Base-by-base conservation (phyloP, 2,797 vertebrate genomes). In the Xiphorhynchus erythropygius region DNA sequence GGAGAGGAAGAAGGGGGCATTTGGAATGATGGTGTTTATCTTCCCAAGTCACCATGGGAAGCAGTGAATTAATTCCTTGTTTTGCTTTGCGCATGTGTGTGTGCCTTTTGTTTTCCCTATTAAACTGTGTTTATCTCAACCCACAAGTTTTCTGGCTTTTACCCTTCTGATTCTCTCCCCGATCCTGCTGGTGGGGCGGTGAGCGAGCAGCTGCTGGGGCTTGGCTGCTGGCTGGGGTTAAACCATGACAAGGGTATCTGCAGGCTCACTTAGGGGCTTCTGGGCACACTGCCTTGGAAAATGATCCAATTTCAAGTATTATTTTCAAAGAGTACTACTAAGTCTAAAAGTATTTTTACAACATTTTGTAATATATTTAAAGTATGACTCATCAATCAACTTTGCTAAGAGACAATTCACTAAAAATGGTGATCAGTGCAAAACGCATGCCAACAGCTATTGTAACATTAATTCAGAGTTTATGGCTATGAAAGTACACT, bases 391-490 rank as follows among this genome's bases (percentile, higher is more conserved):
- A 75, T 56, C 28, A 71, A 33, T 10, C 7, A 71, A 82, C 56
- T 67, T 64, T 44, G 19, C 70, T 50, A 87, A 59, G 42, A 85
- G 42, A 68, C 5, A 85, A 88, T 27, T 82, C 42, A 90, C 68
- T 23, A 28, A 82, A 83, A 91, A 90, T 14, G 47, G 50, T 67
- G 75, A 63, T 25, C 41, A 53, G 70, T 81, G 70, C 79, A 91
- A 84, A 84, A 77, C 28, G 62, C 3, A 60, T 10, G 12, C 35
- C 14, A 83, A 76, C 46, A 84, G 73, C 15, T 87, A 56, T 39
- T 75, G 12, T 65, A 35, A 39, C 67, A 94, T 80, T 79, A 92
- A 88, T 63, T 87, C 70, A 67, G n/a, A 77, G 55, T 67, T 89
- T 71, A 89, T 80, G 84, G 60, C 86, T 77, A 76, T 2, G 25